A percentile compares a stretch with the other conserved stretches of the same genome.
These are phyloP conservation scores for Dysdera silvatica DNA, from an alignment of 1,140 invertebrate species.

Conservation along the genomic window DNA sequence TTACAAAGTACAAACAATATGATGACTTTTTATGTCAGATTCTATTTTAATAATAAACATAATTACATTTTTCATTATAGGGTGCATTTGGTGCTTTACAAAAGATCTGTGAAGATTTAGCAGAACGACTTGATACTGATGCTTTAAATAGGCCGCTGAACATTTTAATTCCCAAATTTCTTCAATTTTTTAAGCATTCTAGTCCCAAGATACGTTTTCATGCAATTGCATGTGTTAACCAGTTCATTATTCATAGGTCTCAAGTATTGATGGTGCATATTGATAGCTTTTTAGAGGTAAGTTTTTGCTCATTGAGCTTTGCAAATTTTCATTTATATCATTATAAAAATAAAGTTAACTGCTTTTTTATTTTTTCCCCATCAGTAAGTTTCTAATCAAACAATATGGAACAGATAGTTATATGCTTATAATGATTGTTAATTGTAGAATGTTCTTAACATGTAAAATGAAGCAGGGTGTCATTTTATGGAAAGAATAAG, in stretches of 20 bases:
- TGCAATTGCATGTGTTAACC: conserved; percentile 95
- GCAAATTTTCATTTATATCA: no score
- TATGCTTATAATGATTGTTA: no score
- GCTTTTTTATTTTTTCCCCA: no score
- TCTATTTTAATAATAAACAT: not conserved
- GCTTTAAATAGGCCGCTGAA: conserved; percentile 83
- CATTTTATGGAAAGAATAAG: no score
- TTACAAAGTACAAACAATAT: not conserved
- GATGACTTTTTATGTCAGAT: not conserved
- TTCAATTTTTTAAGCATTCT: conserved; percentile 92
- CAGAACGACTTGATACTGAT: conserved; percentile 85
- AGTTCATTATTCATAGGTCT: conserved; percentile 88
- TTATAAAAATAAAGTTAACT: no score
- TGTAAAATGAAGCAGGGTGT: no score
- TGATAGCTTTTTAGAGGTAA: conserved; percentile 83
- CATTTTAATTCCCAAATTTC: conserved; percentile 92
- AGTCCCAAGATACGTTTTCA: conserved; percentile 94
- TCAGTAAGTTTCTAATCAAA: no score
- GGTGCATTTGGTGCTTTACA: conserved; percentile 96
- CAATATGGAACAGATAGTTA: no score
- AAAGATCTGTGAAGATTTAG: conserved; percentile 98
- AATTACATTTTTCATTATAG: no score
- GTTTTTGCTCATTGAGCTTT: no score
- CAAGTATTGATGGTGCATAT: conserved; percentile 90
- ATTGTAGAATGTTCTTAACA: no score